A percentile compares a stretch with the other conserved stretches of the same genome.
Evolutionary conservation across 2,113 vertebrate species (phyloP).

Genomic region (Naja naja): DNA sequence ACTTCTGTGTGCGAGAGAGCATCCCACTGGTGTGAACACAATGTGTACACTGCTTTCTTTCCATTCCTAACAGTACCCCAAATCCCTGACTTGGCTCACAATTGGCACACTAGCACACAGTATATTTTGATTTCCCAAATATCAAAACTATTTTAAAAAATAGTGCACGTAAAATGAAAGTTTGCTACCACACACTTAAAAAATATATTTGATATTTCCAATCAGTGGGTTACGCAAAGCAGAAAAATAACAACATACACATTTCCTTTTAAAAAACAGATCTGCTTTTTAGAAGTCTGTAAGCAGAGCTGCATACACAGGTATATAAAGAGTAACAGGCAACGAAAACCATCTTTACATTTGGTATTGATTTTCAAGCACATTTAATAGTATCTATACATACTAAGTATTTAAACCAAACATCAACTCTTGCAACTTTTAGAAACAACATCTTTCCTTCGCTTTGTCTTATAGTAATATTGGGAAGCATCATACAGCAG

Average conservation of each 20-base stretch:
- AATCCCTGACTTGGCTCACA: background rate
- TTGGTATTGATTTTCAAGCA: background rate
- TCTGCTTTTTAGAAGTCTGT: background rate
- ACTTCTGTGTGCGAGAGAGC: background rate
- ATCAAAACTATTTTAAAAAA: slow-evolving; percentile 45
- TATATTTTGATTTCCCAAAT: slow-evolving; percentile 53
- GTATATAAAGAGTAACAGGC: background rate
- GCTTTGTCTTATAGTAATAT: slow-evolving; percentile 11
- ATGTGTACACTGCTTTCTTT: background rate
- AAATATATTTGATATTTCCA: slow-evolving; percentile 17
- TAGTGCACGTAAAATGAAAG: slow-evolving; percentile 51
- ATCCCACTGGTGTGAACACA: background rate
- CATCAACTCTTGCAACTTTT: slow-evolving; percentile 43
- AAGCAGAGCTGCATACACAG: background rate
- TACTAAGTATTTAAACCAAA: background rate
- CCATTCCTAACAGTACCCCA: background rate
- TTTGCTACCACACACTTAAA: slow-evolving; percentile 40
- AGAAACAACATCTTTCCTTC: slow-evolving; percentile 21
- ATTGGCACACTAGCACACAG: slow-evolving; percentile 24
- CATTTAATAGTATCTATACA: background rate
- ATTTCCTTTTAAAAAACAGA: background rate
- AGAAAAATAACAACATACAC: background rate
- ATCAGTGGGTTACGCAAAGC: background rate
- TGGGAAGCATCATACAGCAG: slow-evolving; percentile 6
- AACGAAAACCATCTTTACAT: background rate